phyloP scores from a whole-genome alignment of 2,113 vertebrate genomes.

The Motacilla tschutschensis region DNA sequence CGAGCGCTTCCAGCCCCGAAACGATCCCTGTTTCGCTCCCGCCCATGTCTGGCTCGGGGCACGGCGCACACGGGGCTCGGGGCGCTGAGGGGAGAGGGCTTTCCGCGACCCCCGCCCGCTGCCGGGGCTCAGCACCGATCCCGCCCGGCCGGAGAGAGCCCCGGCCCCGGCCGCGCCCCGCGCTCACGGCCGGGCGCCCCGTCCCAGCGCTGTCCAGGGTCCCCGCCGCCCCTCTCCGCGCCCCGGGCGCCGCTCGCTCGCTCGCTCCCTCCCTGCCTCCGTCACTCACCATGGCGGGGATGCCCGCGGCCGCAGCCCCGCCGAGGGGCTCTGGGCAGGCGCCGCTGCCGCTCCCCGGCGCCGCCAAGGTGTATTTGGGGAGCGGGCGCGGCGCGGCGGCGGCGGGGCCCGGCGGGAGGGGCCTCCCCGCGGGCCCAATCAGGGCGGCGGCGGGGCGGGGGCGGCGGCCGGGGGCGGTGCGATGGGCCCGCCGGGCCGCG shows the following conservation, averaged over 20 bases:
- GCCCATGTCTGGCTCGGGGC: neutral
- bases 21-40: accelerated
- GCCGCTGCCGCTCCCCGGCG: neutral
- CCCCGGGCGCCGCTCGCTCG: neutral
- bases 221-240: neutral
- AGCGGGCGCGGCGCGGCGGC: too few species aligned
- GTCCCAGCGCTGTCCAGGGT: constrained; percentile 41
- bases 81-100: neutral
- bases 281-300: neutral
- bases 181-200: neutral
- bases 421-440: too few species aligned
- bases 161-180: neutral
- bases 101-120: neutral
- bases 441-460: too few species aligned
- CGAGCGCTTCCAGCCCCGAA: neutral
- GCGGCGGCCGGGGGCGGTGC: too few species aligned
- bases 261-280: neutral
- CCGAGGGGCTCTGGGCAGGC: neutral
- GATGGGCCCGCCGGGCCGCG: too few species aligned
- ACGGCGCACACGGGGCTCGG: neutral
- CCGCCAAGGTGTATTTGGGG: neutral
- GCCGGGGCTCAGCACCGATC: neutral
- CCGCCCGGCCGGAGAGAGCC: neutral
- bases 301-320: neutral
- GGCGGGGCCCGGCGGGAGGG: too few species aligned